Conservation (phyloP, 2,888 invertebrate species). For the Hymenopus coronatus region DNA sequence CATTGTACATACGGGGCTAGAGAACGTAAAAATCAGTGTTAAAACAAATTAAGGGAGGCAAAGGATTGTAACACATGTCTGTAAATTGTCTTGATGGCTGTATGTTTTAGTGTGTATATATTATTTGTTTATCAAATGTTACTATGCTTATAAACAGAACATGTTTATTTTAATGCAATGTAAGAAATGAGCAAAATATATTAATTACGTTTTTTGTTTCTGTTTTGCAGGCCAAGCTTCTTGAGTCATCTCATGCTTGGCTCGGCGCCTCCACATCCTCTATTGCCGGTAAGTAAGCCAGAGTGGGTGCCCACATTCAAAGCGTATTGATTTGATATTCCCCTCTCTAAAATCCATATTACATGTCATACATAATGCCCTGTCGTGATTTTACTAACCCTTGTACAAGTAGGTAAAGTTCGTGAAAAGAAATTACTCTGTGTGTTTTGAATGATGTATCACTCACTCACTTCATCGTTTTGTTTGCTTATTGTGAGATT, state of each 20-base stretch:
- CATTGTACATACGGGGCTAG: too few species aligned
- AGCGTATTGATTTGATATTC: too few species aligned
- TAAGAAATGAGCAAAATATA: background rate
- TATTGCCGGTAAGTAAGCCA: slow-evolving; percentile 76
- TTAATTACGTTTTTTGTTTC: slow-evolving; percentile 41
- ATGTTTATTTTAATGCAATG: background rate
- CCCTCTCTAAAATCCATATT: background rate
- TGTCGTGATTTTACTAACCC: background rate
- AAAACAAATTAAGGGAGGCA: too few species aligned
- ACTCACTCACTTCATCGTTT: too few species aligned
- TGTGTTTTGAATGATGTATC: too few species aligned
- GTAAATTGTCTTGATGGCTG: too few species aligned
- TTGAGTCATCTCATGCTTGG: slow-evolving; percentile 91
- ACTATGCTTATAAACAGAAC: background rate
- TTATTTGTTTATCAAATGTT: too few species aligned
- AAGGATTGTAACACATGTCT: too few species aligned
- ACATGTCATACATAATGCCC: background rate
- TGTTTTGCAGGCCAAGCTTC: slow-evolving; percentile 81
- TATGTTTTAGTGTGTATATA: too few species aligned
- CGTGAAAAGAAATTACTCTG: too few species aligned
- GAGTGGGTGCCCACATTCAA: background rate
- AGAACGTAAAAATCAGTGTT: too few species aligned
- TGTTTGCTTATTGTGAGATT: too few species aligned
- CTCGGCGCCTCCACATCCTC: slow-evolving; percentile 86
- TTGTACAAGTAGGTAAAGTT: background rate